These are phyloP conservation scores for Plebejus melissa DNA, from an alignment of 2,888 invertebrate genomes.

Conservation along the genomic window DNA sequence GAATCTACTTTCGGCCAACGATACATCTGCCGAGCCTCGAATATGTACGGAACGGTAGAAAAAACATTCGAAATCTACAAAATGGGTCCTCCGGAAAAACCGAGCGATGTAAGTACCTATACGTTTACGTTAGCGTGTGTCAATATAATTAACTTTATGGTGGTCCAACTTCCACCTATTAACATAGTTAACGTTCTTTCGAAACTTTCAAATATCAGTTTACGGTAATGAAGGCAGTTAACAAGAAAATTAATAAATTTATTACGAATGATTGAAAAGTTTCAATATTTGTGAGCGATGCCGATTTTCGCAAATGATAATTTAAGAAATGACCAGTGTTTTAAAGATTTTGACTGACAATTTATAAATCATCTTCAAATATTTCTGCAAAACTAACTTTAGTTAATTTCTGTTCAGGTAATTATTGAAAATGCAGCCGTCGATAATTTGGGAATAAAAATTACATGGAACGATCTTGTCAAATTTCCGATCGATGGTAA, in stretches of 20 bases:
- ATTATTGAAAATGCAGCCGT: conserved; percentile 36
- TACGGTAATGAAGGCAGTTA: not conserved
- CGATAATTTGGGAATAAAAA: conserved; percentile 42
- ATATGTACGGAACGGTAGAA: conserved; percentile 48
- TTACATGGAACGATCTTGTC: conserved; percentile 48
- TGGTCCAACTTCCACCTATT: not conserved
- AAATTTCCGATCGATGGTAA: conserved; percentile 53
- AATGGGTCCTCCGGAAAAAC: conserved; percentile 48
- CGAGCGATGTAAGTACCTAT: conserved; percentile 48
- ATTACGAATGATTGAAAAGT: too few species aligned
- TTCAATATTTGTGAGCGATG: too few species aligned
- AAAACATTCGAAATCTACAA: conserved; percentile 48
- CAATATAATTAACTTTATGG: not conserved
- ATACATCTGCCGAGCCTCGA: conserved; percentile 55
- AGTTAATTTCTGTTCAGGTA: conserved; percentile 42
- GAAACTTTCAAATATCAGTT: not conserved
- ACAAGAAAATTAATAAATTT: too few species aligned
- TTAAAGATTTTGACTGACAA: not conserved
- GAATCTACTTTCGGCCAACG: conserved; percentile 47
- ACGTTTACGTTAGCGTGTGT: not conserved
- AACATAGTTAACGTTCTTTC: not conserved
- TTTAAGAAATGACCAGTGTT: too few species aligned
- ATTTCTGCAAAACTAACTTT: not conserved
- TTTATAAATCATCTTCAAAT: not conserved
- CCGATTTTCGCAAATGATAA: too few species aligned